Evolutionary conservation across 2,113 vertebrate species (phyloP), one percentile per base, ranked within the genome.

Genomic region (Terrapene triunguis): DNA sequence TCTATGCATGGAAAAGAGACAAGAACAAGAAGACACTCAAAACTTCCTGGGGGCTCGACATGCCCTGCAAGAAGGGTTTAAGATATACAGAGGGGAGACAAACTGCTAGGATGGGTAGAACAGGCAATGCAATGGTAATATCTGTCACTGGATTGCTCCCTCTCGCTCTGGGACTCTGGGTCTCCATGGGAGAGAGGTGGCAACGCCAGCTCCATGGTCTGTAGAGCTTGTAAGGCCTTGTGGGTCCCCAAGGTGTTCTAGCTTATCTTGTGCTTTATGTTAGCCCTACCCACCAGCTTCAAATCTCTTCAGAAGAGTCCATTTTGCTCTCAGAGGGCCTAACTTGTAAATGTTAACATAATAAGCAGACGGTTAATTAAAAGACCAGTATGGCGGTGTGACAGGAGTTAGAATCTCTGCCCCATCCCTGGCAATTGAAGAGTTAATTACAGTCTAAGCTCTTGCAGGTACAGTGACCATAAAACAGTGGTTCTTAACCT

Each of bases 81-180:
- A 0, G 14, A 3, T 22, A n/a, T 44, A 44, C 19, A 54, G 76
- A 55, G 25, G 53, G 81, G 10, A 0, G 0, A 42, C 59, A 25
- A 27, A n/a, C 44, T 44, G 16, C 21, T 7, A 7, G 21, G 35
- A 42, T 53, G 47, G 74, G 59, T n/a, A 57, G 82, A 81, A 38
- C 6, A 76, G 48, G 35, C 74, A 21, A 72, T 19, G 32, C 74
- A 8, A 16, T 38, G 59, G 59, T 14, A 35, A 32, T 5, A 16
- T 62, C 11, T 62, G 29, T 32, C 59, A 14, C 11, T 13, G 19
- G 38, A 19, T n/a, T 69, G 32, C 62, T 69, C 29, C 62, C 16
- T 21, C 65, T 69, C 3, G 3, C 9, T 44, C 10, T 35, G 0
- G 7, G 48, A 80, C 80, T 88, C 44, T 54, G 19, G 82, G 7